Evolutionary conservation across 2,797 vertebrate species (phyloP), one percentile per base, ranked within the genome.

Genomic region (Liparis tanakae): DNA sequence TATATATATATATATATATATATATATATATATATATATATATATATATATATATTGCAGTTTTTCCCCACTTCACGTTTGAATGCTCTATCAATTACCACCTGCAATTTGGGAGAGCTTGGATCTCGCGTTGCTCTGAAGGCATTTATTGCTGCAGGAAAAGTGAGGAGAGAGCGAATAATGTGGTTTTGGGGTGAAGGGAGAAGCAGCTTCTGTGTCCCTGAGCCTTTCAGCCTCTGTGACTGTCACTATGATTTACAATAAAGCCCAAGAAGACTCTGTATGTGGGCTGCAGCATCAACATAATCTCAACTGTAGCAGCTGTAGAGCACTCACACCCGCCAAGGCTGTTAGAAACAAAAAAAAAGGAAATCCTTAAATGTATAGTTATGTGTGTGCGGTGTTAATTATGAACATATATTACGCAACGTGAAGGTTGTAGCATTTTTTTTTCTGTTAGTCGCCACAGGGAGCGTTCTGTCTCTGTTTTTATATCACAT

Each of bases 201-300:
- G 57, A 73, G 71, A 79, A 22, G 48, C 80, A 78, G 82, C 69
- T 63, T 72, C 12, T 60, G 18, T 48, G 81, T 87, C 76, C 82
- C 84, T 72, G 63, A 83, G 88, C 87, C 73, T 83, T 87, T 54
- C 25, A 30, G 77, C 79, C 79, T 82, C 76, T 71, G 79, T 84
- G 76, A 87, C 62, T 83, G 89, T 91, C 88, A 81, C 44, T 20
- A 67, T 70, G 88, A 90, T 87, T 91, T 85, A 89, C 80, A 80
- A 76, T 73, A 25, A 59, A 39, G 79, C 83, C n/a, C 33, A 55
- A 67, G 53, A 84, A 83, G 70, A 62, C 72, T 70, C 63, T 20
- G 85, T 56, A 87, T 81, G 90, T 89, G 87, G 88, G 89, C 78
- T 57, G 90, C 81, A 53, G 81, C 89, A 90, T 83, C 65, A 83